Conservation (phyloP, 2,113 vertebrate species). For the Thunnus maccoyii region DNA sequence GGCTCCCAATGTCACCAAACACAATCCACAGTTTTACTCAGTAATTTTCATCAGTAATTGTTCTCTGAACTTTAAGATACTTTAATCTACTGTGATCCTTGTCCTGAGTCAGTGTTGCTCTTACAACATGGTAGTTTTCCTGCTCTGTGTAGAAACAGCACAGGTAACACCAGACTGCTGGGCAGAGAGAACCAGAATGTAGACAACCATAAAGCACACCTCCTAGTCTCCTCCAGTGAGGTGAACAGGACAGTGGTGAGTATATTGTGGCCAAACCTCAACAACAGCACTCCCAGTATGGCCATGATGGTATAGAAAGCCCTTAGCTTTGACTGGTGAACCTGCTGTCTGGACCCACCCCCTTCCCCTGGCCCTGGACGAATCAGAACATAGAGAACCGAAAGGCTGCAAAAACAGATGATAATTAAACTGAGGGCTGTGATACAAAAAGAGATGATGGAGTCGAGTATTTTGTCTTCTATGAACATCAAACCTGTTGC, state of each 20-base stretch:
- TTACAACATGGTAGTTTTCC: conserved; percentile 1
- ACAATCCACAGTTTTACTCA: too few relatives aligned
- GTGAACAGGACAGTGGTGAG: too few relatives aligned
- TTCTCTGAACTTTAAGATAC: too few relatives aligned
- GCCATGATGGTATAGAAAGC: conserved; percentile 29
- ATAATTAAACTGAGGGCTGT: neutral
- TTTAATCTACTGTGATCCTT: too few relatives aligned
- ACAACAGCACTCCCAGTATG: conserved; percentile 4
- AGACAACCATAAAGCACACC: neutral
- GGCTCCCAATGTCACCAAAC: too few relatives aligned
- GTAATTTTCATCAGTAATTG: too few relatives aligned
- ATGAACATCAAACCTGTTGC: too few relatives aligned
- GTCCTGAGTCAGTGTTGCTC: neutral
- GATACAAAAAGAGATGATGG: too few relatives aligned
- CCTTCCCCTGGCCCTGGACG: conserved; percentile 28
- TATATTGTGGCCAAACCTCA: neutral
- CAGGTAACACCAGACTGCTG: conserved; percentile 17
- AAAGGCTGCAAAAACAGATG: conserved; percentile 37
- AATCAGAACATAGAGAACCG: conserved; percentile 29
- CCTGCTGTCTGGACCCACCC: rapidly evolving
- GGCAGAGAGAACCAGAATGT: neutral
- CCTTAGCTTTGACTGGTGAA: conserved; percentile 38
- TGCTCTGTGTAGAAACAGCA: conserved; percentile 1
- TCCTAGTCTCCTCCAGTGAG: rapidly evolving
- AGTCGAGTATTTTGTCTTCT: too few relatives aligned